Conservation (phyloP, 2,113 vertebrate genomes). For the Meles meles region DNA sequence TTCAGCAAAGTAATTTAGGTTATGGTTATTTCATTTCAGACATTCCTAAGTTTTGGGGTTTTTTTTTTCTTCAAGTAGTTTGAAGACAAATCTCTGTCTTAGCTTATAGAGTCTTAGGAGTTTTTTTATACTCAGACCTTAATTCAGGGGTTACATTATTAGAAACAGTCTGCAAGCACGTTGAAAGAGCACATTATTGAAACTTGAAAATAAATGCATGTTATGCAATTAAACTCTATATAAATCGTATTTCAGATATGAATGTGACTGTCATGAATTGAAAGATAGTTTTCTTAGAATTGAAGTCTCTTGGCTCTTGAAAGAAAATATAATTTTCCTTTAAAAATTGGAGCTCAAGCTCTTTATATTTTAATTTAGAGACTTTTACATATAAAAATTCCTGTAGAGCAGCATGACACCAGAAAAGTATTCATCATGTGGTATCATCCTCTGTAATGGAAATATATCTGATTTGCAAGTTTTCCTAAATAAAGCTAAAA, state of each 20-base stretch:
- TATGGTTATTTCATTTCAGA: conserved; percentile 25
- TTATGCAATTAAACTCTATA: background rate
- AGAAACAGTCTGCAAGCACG: background rate
- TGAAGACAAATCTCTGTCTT: background rate
- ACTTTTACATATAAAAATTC: background rate
- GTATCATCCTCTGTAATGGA: background rate
- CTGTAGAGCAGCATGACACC: background rate
- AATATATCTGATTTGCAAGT: background rate
- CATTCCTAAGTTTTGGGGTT: background rate
- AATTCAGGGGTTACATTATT: background rate
- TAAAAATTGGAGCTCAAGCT: background rate
- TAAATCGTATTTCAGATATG: background rate
- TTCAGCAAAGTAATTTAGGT: conserved; percentile 37
- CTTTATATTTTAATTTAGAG: background rate
- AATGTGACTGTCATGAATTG: background rate
- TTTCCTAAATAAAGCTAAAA: background rate
- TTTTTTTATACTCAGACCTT: conserved; percentile 16
- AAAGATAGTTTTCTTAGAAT: background rate
- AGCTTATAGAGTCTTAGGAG: background rate
- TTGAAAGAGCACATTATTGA: background rate
- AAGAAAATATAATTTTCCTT: conserved; percentile 23
- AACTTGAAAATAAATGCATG: background rate
- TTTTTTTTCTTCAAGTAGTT: background rate
- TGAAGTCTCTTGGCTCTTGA: background rate
- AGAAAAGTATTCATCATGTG: background rate